These are phyloP conservation scores for Mythimna vitellina DNA, from an alignment of 2,888 invertebrate genomes.

Conservation along the genomic window DNA sequence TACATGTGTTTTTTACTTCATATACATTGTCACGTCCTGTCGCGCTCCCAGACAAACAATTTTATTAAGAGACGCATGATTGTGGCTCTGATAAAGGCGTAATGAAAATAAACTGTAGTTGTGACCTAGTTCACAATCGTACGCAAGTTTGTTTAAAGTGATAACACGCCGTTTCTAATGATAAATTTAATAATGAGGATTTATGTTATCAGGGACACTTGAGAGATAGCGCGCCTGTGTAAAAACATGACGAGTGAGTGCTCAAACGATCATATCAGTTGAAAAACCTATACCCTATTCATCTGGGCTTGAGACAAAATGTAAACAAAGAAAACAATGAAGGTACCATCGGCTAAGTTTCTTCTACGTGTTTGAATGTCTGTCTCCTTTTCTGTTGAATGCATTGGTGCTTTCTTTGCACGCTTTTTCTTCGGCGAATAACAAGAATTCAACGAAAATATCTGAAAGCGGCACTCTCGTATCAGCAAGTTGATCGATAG, in stretches of 20 bases:
- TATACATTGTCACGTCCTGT: conserved; percentile 6
- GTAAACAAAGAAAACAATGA: too few species aligned
- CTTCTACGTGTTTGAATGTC: too few species aligned
- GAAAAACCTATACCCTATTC: conserved; percentile 20
- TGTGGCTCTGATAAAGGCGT: conserved; percentile 45
- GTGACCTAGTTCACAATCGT: conserved; percentile 76
- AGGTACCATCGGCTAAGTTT: too few species aligned
- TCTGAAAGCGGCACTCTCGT: too few species aligned
- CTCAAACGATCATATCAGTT: conserved; percentile 42
- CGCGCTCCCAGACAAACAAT: conserved; percentile 27
- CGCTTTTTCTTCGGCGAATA: too few species aligned
- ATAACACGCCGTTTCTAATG: conserved; percentile 66
- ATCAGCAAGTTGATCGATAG: too few species aligned
- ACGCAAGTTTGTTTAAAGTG: conserved; percentile 65
- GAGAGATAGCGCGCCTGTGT: conserved; percentile 60
- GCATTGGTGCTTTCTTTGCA: too few species aligned
- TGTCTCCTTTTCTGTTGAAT: too few species aligned
- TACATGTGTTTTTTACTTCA: conserved; percentile 15
- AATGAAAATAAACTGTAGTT: conserved; percentile 65
- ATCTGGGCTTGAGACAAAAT: too few species aligned
- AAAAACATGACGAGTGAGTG: conserved; percentile 49
- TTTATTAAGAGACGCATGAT: conserved; percentile 36
- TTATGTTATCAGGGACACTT: conserved; percentile 68
- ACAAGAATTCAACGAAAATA: too few species aligned
- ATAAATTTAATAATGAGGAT: conserved; percentile 73